These are phyloP conservation scores for Egretta garzetta DNA, from an alignment of 2,113 vertebrate genomes.

Conservation along the genomic window DNA sequence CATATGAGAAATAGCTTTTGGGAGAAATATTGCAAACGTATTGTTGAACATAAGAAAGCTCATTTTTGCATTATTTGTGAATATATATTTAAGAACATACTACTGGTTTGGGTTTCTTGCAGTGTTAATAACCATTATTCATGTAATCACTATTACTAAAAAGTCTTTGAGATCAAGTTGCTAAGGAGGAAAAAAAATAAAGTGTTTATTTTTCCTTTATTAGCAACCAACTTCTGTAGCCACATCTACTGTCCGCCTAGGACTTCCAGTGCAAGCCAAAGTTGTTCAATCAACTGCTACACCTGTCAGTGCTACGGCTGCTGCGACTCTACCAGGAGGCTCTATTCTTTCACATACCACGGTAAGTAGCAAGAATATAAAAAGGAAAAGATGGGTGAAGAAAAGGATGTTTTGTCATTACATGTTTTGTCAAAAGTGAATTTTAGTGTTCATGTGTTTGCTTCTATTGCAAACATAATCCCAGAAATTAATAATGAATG, in stretches of 20 bases:
- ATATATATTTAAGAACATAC: neutral
- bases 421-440: neutral
- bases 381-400: neutral
- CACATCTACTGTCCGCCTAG: constrained; percentile 35
- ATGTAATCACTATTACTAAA: neutral
- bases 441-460: neutral
- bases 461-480: neutral
- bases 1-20: neutral
- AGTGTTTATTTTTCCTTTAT: neutral
- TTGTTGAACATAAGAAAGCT: neutral
- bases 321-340: constrained; percentile 70
- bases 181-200: neutral
- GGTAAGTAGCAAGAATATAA: constrained; percentile 17
- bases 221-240: constrained; percentile 41
- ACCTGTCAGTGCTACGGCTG: constrained; percentile 24
- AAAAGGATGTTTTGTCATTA: neutral
- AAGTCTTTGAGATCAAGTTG: neutral
- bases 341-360: constrained; percentile 63
- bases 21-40: neutral
- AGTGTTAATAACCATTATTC: neutral
- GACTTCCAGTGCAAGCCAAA: constrained; percentile 74
- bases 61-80: neutral
- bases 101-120: neutral
- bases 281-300: constrained; percentile 71
- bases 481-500: neutral